Evolutionary conservation across 2,113 vertebrate genomes (phyloP).

Genomic region (Myrmecophaga tridactyla): DNA sequence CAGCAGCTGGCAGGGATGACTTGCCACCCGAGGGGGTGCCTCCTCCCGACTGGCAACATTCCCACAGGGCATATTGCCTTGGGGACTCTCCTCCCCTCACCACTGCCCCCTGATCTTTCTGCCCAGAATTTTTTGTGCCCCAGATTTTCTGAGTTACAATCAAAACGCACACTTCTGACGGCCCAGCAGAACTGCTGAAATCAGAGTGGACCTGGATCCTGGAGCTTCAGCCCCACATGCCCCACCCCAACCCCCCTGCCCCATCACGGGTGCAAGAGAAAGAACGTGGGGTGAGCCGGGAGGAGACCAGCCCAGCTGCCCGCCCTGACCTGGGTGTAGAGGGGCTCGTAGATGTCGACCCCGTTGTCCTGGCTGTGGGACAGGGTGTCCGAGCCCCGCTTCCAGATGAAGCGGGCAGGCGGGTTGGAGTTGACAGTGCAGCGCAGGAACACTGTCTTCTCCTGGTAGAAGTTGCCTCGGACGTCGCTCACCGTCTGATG

Average conservation of each 20-base stretch:
- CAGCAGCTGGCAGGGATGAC: neutral
- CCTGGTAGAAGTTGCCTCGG: constrained; percentile 97
- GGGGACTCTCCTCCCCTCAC: too few species aligned
- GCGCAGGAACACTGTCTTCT: constrained; percentile 98
- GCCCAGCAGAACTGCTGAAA: neutral
- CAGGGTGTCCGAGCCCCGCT: constrained; percentile 88
- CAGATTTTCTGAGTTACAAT: neutral
- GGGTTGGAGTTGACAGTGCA: constrained; percentile 99
- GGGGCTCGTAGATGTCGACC: constrained; percentile 98
- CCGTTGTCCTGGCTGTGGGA: constrained; percentile 98
- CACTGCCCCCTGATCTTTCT: neutral
- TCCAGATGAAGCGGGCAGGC: constrained; percentile 98
- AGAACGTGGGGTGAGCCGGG: neutral
- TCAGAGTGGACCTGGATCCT: neutral
- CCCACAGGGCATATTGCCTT: neutral
- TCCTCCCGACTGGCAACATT: neutral
- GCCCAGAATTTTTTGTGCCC: neutral
- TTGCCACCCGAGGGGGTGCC: neutral
- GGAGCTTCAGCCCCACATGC: neutral
- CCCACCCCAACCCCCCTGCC: neutral
- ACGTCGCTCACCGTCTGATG: constrained; percentile 98
- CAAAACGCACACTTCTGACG: neutral
- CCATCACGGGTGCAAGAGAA: neutral
- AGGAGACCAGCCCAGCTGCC: neutral
- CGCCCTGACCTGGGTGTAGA: constrained; percentile 93